phyloP scores from a whole-genome alignment of 2,888 invertebrate species.

The Copidosoma aretas region DNA sequence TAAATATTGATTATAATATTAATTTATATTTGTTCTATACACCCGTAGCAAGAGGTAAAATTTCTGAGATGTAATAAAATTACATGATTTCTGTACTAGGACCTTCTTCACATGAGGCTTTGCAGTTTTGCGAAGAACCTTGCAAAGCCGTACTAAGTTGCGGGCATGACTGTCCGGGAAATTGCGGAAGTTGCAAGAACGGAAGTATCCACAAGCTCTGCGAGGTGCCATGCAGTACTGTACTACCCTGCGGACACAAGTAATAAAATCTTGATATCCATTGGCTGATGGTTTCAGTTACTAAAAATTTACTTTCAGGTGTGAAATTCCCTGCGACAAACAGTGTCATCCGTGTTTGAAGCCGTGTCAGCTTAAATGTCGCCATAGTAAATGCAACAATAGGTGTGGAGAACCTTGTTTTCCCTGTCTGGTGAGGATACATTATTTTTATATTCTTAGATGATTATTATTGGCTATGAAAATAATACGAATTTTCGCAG shows the following conservation, averaged over 20 bases:
- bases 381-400: slow-evolving; percentile 17
- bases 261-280: slow-evolving; percentile 3
- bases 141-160: slow-evolving; percentile 13
- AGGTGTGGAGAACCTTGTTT: slow-evolving; percentile 21
- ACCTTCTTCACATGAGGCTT: background rate
- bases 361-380: slow-evolving; percentile 12
- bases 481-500: too few species aligned
- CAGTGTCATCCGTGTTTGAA: slow-evolving; percentile 19
- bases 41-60: too few species aligned
- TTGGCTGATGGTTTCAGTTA: too few species aligned
- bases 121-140: slow-evolving; percentile 12
- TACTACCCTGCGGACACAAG: slow-evolving; percentile 22
- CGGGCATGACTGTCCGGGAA: slow-evolving; percentile 13
- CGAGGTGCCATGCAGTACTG: background rate
- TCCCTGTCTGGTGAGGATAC: slow-evolving; percentile 17
- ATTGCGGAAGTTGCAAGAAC: slow-evolving; percentile 17
- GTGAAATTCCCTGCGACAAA: slow-evolving; percentile 9
- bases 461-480: too few species aligned
- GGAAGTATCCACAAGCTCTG: slow-evolving; percentile 19
- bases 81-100: background rate
- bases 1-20: background rate
- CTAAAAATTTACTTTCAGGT: slow-evolving; percentile 14
- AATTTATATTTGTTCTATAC: background rate
- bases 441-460: background rate
- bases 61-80: too few species aligned